Conservation (phyloP, 2,888 invertebrate species). For the Hyppa rectilinea region DNA sequence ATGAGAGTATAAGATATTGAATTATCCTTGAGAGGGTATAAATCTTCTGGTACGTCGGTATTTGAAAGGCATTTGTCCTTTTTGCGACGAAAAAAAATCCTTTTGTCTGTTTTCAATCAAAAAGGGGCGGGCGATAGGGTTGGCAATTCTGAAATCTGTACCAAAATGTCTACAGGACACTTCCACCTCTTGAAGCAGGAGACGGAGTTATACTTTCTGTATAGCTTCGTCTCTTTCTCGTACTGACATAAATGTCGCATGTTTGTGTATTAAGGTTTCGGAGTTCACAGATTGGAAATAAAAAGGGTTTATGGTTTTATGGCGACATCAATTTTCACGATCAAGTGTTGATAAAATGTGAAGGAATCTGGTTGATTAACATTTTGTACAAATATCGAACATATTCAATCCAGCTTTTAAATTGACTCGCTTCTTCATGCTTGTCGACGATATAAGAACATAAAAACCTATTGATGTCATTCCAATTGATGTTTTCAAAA, state of each 20-base stretch:
- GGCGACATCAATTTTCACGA: slow-evolving; percentile 29
- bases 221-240: too few species aligned
- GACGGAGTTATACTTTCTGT: too few species aligned
- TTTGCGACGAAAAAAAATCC: slow-evolving; percentile 78
- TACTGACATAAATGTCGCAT: slow-evolving; percentile 26
- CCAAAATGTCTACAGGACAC: too few species aligned
- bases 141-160: slow-evolving; percentile 42
- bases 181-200: too few species aligned
- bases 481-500: neutral
- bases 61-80: slow-evolving; percentile 83
- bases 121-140: slow-evolving; percentile 64
- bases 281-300: slow-evolving; percentile 40
- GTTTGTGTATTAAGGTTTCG: slow-evolving; percentile 40
- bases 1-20: slow-evolving; percentile 80
- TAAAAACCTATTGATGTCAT: neutral
- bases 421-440: neutral
- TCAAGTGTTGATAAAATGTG: slow-evolving; percentile 11
- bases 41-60: slow-evolving; percentile 77
- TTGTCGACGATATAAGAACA: neutral
- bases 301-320: slow-evolving; percentile 61
- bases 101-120: slow-evolving; percentile 86
- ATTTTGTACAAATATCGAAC: neutral
- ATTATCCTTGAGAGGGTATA: slow-evolving; percentile 80
- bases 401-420: slow-evolving; percentile 4
- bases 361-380: slow-evolving; percentile 33